Evolutionary conservation across 1,140 invertebrate genomes (phyloP).

Genomic region (Holcopasites calliopsidis): DNA sequence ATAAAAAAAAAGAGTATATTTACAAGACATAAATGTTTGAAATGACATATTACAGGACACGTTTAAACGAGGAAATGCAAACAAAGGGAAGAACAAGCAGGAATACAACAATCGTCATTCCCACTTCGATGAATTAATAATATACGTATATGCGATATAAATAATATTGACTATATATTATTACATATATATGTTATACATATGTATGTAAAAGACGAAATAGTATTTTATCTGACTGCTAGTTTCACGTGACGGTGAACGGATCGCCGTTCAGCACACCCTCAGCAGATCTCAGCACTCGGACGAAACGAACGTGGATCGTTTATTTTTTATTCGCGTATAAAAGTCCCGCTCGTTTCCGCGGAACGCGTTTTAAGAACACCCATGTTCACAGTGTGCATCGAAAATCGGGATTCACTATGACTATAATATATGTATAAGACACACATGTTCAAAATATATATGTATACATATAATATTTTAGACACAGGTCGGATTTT

Average conservation of each 20-base stretch:
- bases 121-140: constrained; percentile 41
- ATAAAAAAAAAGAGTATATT: background rate
- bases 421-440: constrained; percentile 36
- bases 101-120: constrained; percentile 14
- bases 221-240: constrained; percentile 54
- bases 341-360: constrained; percentile 59
- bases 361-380: constrained; percentile 57
- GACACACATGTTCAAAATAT: background rate
- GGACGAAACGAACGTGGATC: constrained; percentile 61
- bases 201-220: constrained; percentile 33
- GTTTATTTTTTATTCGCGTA: constrained; percentile 64
- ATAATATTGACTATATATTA: constrained; percentile 15
- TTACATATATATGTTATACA: constrained; percentile 16
- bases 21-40: constrained; percentile 15
- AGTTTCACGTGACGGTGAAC: constrained; percentile 48
- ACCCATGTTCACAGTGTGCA: constrained; percentile 8
- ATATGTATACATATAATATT: constrained; percentile 17
- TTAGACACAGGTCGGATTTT: background rate
- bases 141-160: constrained; percentile 23
- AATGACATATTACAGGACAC: background rate
- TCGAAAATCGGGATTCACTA: constrained; percentile 12
- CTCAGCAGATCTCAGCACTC: constrained; percentile 61
- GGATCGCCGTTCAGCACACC: constrained; percentile 42
- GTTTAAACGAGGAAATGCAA: constrained; percentile 2
- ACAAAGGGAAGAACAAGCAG: constrained; percentile 1